Conservation (phyloP, 2,113 vertebrate genomes). For the Symphodus melops region DNA sequence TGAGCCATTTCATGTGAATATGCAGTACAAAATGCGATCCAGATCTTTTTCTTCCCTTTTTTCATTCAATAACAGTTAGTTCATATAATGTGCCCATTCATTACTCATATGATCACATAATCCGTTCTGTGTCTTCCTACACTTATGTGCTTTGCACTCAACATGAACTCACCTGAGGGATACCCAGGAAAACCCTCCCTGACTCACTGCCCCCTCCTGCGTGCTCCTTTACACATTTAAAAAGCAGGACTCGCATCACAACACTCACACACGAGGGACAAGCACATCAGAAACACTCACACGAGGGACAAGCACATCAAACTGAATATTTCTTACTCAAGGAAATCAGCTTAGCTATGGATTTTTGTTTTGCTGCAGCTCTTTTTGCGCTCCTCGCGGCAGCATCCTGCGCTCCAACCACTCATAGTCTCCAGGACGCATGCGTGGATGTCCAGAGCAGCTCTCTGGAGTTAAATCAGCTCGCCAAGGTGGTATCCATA, state of each 20-base stretch:
- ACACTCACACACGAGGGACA: conserved; percentile 4
- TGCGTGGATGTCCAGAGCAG: conserved; percentile 20
- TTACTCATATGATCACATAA: neutral
- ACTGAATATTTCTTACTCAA: no score
- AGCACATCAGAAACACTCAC: neutral
- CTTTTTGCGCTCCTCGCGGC: conserved; percentile 6
- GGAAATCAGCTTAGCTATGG: conserved; percentile 61
- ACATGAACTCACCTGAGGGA: conserved; percentile 49
- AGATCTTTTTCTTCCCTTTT: neutral
- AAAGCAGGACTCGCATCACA: neutral
- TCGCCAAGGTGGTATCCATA: conserved; percentile 11
- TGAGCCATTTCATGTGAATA: neutral
- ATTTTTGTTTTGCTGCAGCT: neutral
- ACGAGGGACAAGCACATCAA: neutral
- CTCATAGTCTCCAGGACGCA: fast-evolving
- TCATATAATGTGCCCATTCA: neutral
- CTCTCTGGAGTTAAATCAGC: conserved; percentile 50
- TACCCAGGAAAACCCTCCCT: conserved; percentile 71
- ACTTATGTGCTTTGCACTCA: neutral
- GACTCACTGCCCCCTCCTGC: conserved; percentile 7
- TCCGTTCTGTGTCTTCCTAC: neutral
- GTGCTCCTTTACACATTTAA: neutral
- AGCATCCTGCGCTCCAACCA: conserved; percentile 42
- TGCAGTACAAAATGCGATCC: neutral
- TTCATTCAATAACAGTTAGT: neutral